Base-by-base conservation (phyloP, 2,113 vertebrate species). In the Seriola dumerili region DNA sequence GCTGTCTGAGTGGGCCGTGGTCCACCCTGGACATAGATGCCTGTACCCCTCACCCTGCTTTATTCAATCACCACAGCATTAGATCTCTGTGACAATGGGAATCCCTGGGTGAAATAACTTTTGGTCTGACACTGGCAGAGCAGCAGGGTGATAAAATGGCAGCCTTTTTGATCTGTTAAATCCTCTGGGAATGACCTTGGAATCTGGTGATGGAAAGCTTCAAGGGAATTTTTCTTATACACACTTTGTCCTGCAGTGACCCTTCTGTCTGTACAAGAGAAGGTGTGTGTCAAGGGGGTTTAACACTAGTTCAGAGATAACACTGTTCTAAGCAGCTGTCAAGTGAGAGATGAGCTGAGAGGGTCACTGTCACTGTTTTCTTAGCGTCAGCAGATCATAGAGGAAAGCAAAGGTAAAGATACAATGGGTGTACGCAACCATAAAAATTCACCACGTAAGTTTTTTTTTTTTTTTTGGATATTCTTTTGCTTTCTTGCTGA, bases 261-360 rank as follows among this genome's bases (percentile, higher is more conserved):
- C 81, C 77, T 38, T 72, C 36, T 42, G 50, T 77, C 64, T 72
- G 52, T 76, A 42, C 10, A 8, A 62, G 44, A 81, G 90, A 83
- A 80, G 80, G 90, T 83, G 75, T 71, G 76, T 88, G 82, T 84
- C 67, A 21, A 68, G 38, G 73, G 83, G 82, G 79, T 81, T 91
- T 93, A 91, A 77, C 91, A 86, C 81, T 63, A 55, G 83, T 78
- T 85, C 68, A 70, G 76, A 90, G 88, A 91, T 91, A 90, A 90
- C 57, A 44, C 70, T 0, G 17, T 74, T 88, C 61, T 91, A 85
- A 90, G 84, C 93, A 93, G 91, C 90, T 94, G 92, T 91, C 89
- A 87, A 93, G 89, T 88, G 90, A 77, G 83, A 90, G 81, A 84
- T 84, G 91, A 94, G 75, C 78, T 77, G 85, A 84, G 83, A 87